Evolutionary conservation across 2,888 invertebrate genomes (phyloP).

Genomic region (Eupsilia transversa): DNA sequence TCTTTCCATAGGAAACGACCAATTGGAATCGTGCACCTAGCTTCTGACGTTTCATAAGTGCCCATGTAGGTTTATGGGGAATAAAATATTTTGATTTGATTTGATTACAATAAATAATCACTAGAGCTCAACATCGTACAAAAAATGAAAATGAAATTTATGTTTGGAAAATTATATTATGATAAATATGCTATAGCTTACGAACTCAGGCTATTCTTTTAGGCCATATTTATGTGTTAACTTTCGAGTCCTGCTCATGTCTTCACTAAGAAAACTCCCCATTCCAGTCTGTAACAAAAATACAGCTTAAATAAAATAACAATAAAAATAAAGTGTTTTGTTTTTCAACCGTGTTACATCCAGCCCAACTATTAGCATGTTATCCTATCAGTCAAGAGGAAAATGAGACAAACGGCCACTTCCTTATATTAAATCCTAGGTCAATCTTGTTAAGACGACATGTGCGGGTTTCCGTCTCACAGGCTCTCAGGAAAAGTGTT

Average conservation of each 20-base stretch:
- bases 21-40: no score
- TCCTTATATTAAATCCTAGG: constrained; percentile 86
- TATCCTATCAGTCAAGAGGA: constrained; percentile 81
- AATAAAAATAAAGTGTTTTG: not conserved
- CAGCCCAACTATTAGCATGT: constrained; percentile 30
- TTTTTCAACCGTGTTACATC: constrained; percentile 61
- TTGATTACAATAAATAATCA: no score
- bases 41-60: no score
- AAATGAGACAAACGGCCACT: constrained; percentile 85
- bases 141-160: not conserved
- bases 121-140: not conserved
- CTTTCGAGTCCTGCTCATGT: not conserved
- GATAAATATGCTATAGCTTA: not conserved
- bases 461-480: constrained; percentile 45
- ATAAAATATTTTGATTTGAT: no score
- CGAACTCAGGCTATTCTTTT: not conserved
- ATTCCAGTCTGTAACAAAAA: not conserved
- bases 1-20: no score
- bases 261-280: not conserved
- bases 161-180: not conserved
- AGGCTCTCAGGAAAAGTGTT: constrained; percentile 24
- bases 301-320: not conserved
- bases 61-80: no score
- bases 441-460: constrained; percentile 81
- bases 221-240: not conserved